Base-by-base conservation (phyloP, 1,140 invertebrate genomes). In the Anastrepha obliqua region DNA sequence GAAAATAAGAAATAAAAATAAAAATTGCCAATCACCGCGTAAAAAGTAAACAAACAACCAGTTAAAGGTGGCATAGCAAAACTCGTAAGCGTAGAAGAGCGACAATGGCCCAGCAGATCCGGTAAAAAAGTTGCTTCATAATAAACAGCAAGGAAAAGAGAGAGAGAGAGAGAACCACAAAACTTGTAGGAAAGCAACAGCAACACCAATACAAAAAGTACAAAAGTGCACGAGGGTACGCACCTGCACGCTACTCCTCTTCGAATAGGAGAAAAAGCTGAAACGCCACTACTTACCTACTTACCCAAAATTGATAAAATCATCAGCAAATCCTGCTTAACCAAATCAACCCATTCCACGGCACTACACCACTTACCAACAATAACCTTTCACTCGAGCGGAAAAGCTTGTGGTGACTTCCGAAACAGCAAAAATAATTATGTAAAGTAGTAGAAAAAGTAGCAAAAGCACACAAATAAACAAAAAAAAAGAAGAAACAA, bases 351-450 rank as follows among this genome's bases (percentile, higher is more conserved):
- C 13, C 42, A 44, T 44, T 29, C 39, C 13, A 44, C 0, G 15
- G 1, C 42, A 42, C 29, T 55, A 11, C 51, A 55, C 51, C 51
- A 8, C 51, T 55, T 2, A 8, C 51, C 51, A 55, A 55, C 51
- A 55, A 55, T 11, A 55, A 55, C 51, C 67, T 74, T 2, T 47
- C 15, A 4, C 11, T 13, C 17, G 2, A n/a, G 15, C 15, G 67
- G 67, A 74, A 74, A 11, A 7, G 67, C 42, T 44, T 8, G 9
- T 39, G 44, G 67, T 15, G 42, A 74, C 67, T 74, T 47, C 39
- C 42, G 42, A 74, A 74, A 74, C 67, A 74, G 67, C 42, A 13
- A 8, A 74, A 74, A 74, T 74, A 74, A 74, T 47, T 74, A 74
- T 74, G 67, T 39, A 74, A 74, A 74, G 15, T 74, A 47, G 39